These are phyloP conservation scores for Leucozona laternaria DNA, from an alignment of 2,888 invertebrate species.

Conservation along the genomic window DNA sequence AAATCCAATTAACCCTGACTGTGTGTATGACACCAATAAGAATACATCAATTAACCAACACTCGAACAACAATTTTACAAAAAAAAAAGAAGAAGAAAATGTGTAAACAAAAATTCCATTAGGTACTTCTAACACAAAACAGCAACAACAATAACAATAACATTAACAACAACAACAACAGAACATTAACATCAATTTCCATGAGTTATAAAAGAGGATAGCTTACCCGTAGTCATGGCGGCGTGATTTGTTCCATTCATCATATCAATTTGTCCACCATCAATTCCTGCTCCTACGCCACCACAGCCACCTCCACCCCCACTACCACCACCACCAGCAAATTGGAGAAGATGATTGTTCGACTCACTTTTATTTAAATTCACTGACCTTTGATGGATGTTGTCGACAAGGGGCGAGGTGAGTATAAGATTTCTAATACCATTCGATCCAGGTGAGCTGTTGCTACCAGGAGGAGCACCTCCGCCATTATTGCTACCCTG, in stretches of 20 bases:
- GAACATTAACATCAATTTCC: constrained; percentile 58
- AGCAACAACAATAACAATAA: constrained; percentile 24
- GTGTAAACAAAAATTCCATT: constrained; percentile 20
- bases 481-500: constrained; percentile 38
- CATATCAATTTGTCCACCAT: constrained; percentile 70
- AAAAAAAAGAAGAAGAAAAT: constrained; percentile 4
- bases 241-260: constrained; percentile 73
- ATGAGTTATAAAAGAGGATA: constrained; percentile 31
- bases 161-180: constrained; percentile 30
- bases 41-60: constrained; percentile 67
- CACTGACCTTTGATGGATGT: constrained; percentile 78
- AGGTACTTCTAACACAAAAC: constrained; percentile 18
- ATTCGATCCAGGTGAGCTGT: constrained; percentile 81
- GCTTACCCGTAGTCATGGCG: constrained; percentile 74
- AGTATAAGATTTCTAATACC: constrained; percentile 82
- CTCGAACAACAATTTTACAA: constrained; percentile 50
- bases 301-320: constrained; percentile 40
- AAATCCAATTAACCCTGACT: constrained; percentile 54
- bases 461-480: constrained; percentile 57
- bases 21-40: constrained; percentile 58
- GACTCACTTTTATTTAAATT: constrained; percentile 77
- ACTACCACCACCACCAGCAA: constrained; percentile 70
- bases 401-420: constrained; percentile 82
- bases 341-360: constrained; percentile 77
- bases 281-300: constrained; percentile 44